Base-by-base conservation (phyloP, 23 tunicate species). In the Styela plicata region DNA sequence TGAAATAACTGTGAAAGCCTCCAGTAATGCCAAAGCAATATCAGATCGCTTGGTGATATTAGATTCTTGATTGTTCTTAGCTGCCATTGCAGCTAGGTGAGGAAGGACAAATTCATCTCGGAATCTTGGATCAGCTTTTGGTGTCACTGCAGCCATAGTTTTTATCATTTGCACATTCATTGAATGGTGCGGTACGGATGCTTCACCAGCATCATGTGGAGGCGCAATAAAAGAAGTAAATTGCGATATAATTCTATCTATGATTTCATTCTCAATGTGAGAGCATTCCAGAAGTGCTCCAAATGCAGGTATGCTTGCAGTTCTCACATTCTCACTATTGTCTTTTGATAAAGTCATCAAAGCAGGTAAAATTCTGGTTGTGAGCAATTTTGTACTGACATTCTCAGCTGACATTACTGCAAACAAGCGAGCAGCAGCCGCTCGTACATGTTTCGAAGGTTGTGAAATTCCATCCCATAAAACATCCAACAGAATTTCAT, bases 21-120 rank as follows among this genome's bases (percentile, higher is more conserved):
- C 89, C 75, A 93, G 63, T 52, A 93, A 35, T 31, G 78, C 85
- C 1, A 69, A 33, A 5, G 90, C 77, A 30, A 93, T 74, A 30
- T 83, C 70, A 7, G 86, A 80, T 67, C 94, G 80, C 66, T 93
- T 93, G 27, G 73, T 70, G 19, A 53, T 17, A 71, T 88, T 88
- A 1, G 31, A 33, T 25, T 13, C 69, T 63, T 85, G 89, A 62
- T 88, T 93, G 84, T 88, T 93, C 24, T 69, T 85, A 22, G 93
- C 89, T 22, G 98, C 90, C 37, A 93, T 85, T 3, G 81, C 88
- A 21, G 88, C 89, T 2, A 93, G 76, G 64, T 88, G 93, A 27
- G 93, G 98, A 17, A 93, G 78, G 24, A 93, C 35, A 76, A 88
- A 93, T 74, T 93, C 93, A 34, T 93, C 89, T 74, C 98, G 52